Base-by-base conservation (phyloP, 2,113 vertebrate genomes). In the Epinephelus lanceolatus region DNA sequence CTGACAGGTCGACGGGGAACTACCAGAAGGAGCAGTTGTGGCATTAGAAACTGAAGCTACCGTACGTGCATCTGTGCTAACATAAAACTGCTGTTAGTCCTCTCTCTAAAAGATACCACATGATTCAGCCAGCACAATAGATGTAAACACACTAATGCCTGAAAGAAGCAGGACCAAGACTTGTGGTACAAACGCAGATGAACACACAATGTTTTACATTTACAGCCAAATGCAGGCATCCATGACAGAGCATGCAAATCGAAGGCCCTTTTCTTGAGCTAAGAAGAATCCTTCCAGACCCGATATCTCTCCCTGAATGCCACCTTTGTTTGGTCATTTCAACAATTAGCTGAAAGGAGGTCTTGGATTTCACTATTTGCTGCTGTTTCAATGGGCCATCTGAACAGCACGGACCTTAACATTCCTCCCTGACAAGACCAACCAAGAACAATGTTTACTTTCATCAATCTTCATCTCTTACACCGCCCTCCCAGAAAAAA, bases 371-470 rank as follows among this genome's bases (percentile, higher is more conserved):
- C 84, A 81, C 60, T 51, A 73, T 91, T 91, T 86, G 72, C 80
- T 75, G 45, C 53, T 59, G 42, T 84, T 86, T 88, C 81, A 91
- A 76, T 78, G 65, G 63, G 67, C 71, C 78, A 86, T 86, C 74
- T 78, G 84, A 89, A 79, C 21, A 4, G 1, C 71, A 81, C 18
- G 17, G 78, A 85, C 56, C 80, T 78, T 55, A 56, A 80, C 84
- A 87, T 92, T 90, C 85, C 75, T 86, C 68, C 27, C 18, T 85
- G 85, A 90, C 74, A 89, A 88, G 78, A 92, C 75, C 69, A 53
- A 92, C 90, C 86, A 77, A 90, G 82, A 92, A 91, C 84, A 92
- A 91, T 86, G 88, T 94, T 92, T 90, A 90, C 78, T 66, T 92
- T 89, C 81, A 93, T 89, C 57, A 78, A 70, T 89, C 90, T 87